These are phyloP conservation scores for Tautogolabrus adspersus DNA, from an alignment of 2,113 vertebrate species.

Conservation along the genomic window DNA sequence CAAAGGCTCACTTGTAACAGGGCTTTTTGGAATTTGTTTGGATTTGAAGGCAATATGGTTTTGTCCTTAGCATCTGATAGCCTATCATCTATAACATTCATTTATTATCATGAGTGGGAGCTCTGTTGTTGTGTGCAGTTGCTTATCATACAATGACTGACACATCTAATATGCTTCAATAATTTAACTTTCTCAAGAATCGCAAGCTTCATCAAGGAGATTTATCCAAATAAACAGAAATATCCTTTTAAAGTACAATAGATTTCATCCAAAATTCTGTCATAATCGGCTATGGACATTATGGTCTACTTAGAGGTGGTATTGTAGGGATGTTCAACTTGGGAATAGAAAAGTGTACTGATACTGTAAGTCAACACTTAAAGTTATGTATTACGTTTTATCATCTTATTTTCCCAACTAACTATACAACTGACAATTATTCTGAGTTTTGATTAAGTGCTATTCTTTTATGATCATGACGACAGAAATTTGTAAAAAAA, in stretches of 20 bases:
- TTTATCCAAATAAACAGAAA: background rate
- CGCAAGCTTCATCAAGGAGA: background rate
- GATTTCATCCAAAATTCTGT: background rate
- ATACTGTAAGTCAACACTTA: too few species aligned
- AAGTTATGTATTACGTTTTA: too few species aligned
- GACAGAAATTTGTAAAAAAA: too few species aligned
- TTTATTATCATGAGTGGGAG: slow-evolving; percentile 43
- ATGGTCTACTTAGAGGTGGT: too few species aligned
- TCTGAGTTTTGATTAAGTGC: too few species aligned
- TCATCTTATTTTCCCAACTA: too few species aligned
- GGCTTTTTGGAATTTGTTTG: slow-evolving; percentile 42
- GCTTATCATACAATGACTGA: slow-evolving; percentile 8
- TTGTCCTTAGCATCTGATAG: slow-evolving; percentile 36
- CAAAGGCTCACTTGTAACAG: background rate
- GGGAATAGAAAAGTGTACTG: too few species aligned
- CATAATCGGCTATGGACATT: too few species aligned
- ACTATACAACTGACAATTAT: too few species aligned
- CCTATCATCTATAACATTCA: slow-evolving; percentile 20
- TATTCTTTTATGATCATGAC: too few species aligned
- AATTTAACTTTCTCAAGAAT: background rate
- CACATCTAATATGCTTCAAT: background rate
- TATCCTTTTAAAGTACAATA: background rate
- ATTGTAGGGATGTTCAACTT: background rate
- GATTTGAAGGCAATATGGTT: slow-evolving; percentile 37
- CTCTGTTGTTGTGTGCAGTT: slow-evolving; percentile 20